These are phyloP conservation scores for Philonicus albiceps DNA, from an alignment of 2,888 invertebrate genomes.

Conservation along the genomic window DNA sequence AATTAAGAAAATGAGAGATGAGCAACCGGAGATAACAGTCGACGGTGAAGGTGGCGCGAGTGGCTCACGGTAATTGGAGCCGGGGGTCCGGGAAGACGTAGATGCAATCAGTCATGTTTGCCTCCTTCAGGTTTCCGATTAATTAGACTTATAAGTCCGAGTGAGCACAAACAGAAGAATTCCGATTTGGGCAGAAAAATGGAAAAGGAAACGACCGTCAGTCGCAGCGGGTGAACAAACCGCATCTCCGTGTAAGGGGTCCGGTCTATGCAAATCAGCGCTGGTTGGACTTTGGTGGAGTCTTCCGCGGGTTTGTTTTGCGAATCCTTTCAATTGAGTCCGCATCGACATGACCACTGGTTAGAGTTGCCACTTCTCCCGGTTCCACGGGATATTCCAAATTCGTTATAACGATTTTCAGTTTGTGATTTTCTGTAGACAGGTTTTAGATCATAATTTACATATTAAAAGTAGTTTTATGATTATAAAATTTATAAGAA, in stretches of 20 bases:
- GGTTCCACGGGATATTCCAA: no score
- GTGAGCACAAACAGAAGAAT: not conserved
- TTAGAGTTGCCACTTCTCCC: not conserved
- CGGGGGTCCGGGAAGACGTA: not conserved
- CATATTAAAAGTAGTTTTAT: no score
- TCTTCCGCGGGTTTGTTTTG: not conserved
- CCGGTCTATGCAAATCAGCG: constrained; percentile 1
- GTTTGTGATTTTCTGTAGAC: no score
- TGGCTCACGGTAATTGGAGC: not conserved
- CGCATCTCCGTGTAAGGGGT: not conserved
- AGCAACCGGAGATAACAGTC: not conserved
- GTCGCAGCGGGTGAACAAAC: not conserved
- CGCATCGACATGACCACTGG: not conserved
- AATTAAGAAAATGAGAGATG: constrained; percentile 25
- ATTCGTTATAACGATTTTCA: no score
- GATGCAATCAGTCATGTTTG: constrained; percentile 37
- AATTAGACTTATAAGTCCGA: constrained; percentile 10
- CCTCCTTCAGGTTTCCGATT: not conserved
- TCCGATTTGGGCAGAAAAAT: not conserved
- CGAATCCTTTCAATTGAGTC: not conserved
- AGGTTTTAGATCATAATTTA: no score
- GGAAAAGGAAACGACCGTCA: not conserved
- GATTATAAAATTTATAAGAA: no score
- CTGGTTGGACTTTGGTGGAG: not conserved
- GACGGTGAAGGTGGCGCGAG: not conserved